A percentile compares a stretch with the other conserved stretches of the same genome.
Conservation (phyloP, 2,113 vertebrate species). For the Gopherus flavomarginatus region DNA sequence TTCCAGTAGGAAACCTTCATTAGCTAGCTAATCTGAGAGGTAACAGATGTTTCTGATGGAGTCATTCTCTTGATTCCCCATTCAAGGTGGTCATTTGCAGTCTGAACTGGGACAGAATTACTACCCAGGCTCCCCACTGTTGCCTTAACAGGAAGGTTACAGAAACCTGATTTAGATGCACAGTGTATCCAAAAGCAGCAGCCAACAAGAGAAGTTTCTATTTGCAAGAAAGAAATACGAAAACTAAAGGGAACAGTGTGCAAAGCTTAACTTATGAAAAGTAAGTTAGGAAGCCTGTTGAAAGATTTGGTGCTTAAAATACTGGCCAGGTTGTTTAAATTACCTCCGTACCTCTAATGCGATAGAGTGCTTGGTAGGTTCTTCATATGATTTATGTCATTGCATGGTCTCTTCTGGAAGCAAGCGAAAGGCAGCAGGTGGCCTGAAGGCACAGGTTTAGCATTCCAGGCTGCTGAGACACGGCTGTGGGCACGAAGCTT, state of each 20-base stretch:
- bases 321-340: too few relatives aligned
- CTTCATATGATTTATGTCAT: too few relatives aligned
- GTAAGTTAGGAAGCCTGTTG: too few relatives aligned
- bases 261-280: neutral
- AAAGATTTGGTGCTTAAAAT: too few relatives aligned
- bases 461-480: neutral
- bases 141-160: neutral
- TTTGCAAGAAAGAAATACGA: too few relatives aligned
- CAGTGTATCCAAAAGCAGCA: neutral
- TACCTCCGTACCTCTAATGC: neutral
- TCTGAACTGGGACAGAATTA: neutral
- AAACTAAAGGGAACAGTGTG: neutral
- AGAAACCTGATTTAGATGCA: slow-evolving; percentile 48
- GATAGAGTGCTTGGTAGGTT: too few relatives aligned
- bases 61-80: neutral
- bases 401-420: neutral
- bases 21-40: neutral
- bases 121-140: neutral
- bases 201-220: too few relatives aligned
- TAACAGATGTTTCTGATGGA: neutral
- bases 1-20: too few relatives aligned
- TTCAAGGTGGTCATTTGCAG: neutral
- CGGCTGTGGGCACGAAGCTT: rapidly evolving
- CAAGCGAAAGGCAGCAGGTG: neutral
- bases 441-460: neutral